Evolutionary conservation across 92 coral and sea anemone genomes (phyloP).

Genomic region (Zoanthus gigantus): DNA sequence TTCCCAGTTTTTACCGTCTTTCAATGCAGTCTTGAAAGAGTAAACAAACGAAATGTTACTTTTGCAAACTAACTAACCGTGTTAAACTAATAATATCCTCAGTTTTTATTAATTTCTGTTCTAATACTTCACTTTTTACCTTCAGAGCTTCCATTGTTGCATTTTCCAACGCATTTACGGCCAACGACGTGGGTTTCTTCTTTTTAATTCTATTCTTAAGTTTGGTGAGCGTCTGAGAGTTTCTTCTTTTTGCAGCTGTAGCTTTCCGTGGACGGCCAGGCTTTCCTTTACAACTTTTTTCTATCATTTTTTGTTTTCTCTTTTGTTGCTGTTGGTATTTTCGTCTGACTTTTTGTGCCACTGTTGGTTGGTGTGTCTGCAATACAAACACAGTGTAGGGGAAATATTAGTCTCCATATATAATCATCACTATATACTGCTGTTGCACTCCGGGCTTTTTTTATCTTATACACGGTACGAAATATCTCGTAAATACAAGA

Average conservation of each 20-base stretch:
- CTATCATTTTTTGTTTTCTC: slow-evolving; percentile 77
- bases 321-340: slow-evolving; percentile 85
- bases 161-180: slow-evolving; percentile 90
- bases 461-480: too few relatives aligned
- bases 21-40: too few relatives aligned
- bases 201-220: slow-evolving; percentile 63
- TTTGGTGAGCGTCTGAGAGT: slow-evolving; percentile 69
- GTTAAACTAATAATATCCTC: too few relatives aligned
- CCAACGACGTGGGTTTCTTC: slow-evolving; percentile 51
- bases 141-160: slow-evolving; percentile 92
- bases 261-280: slow-evolving; percentile 69
- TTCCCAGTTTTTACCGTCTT: too few relatives aligned
- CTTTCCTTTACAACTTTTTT: slow-evolving; percentile 64
- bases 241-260: slow-evolving; percentile 56
- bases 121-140: slow-evolving; percentile 39
- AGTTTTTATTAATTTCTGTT: too few relatives aligned
- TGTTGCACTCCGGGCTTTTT: too few relatives aligned
- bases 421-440: neutral
- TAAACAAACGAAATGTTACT: too few relatives aligned
- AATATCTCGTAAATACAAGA: too few relatives aligned
- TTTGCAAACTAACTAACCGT: too few relatives aligned
- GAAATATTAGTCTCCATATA: neutral
- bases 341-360: slow-evolving; percentile 82
- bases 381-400: neutral
- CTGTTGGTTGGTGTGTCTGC: slow-evolving; percentile 72